Percentiles rank a stretch among this genome's conserved stretches.
phyloP scores from a whole-genome alignment of 2,888 invertebrate species.

The Spodoptera littoralis region DNA sequence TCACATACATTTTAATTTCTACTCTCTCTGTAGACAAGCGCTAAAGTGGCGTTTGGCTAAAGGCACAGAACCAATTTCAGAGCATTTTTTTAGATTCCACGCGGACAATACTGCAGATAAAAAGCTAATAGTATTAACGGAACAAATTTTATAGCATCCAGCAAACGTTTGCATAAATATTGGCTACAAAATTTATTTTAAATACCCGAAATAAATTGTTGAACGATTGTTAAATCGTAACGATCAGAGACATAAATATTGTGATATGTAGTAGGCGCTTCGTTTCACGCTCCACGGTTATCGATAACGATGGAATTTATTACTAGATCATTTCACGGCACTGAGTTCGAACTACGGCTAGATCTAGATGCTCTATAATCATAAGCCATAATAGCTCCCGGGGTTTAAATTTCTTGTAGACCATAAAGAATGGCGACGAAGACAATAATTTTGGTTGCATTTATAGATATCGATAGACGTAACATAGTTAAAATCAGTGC shows the following conservation, averaged over 20 bases:
- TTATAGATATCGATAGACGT: neutral
- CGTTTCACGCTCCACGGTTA: slow-evolving; percentile 32
- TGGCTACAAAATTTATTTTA: slow-evolving; percentile 10
- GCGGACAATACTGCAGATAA: too few species aligned
- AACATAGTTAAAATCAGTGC: too few species aligned
- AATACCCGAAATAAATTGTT: slow-evolving; percentile 14
- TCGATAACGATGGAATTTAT: slow-evolving; percentile 46
- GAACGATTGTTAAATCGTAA: slow-evolving; percentile 17
- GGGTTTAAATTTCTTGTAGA: slow-evolving; percentile 20
- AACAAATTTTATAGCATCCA: slow-evolving; percentile 11
- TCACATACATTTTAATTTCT: too few species aligned
- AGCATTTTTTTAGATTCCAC: too few species aligned
- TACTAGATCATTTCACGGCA: slow-evolving; percentile 43
- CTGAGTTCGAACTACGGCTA: slow-evolving; percentile 14
- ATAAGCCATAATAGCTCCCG: slow-evolving; percentile 33
- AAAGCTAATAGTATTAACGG: neutral
- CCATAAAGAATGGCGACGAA: slow-evolving; percentile 31
- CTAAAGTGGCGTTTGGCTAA: too few species aligned
- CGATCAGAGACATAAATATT: slow-evolving; percentile 33
- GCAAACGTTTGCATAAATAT: slow-evolving; percentile 15
- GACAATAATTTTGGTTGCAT: slow-evolving; percentile 32
- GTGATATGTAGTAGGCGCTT: slow-evolving; percentile 24
- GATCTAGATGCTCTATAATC: slow-evolving; percentile 48
- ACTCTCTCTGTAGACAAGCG: too few species aligned
- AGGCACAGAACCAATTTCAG: too few species aligned